Conservation (phyloP, 2,797 vertebrate genomes). For the Hemitrygon akajei region DNA sequence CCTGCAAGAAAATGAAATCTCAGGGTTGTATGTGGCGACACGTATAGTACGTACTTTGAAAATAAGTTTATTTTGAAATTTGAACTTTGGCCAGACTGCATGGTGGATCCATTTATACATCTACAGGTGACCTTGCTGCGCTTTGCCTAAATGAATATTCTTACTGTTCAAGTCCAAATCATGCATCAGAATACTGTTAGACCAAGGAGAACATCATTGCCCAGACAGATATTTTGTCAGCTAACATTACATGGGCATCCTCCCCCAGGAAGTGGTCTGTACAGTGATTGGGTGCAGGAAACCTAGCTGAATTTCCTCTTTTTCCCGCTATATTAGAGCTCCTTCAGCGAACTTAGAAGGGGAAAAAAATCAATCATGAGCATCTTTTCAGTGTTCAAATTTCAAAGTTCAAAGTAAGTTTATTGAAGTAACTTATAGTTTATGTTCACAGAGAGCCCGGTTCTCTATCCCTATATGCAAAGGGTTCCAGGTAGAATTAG, state of each 20-base stretch:
- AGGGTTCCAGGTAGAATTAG: too few species aligned
- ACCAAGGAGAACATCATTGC: neutral
- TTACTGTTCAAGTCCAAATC: neutral
- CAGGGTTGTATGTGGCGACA: too few species aligned
- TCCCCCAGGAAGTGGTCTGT: neutral
- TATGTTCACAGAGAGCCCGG: too few species aligned
- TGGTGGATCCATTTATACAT: neutral
- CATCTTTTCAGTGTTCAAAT: neutral
- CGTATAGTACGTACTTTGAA: too few species aligned
- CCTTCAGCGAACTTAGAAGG: neutral
- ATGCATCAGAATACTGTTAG: neutral
- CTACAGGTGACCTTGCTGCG: neutral
- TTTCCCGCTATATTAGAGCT: neutral
- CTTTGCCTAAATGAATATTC: neutral
- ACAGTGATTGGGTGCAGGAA: neutral
- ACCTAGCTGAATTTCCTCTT: neutral
- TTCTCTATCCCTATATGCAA: too few species aligned
- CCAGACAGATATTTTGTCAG: neutral
- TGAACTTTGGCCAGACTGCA: too few species aligned
- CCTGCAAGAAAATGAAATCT: too few species aligned
- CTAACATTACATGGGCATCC: neutral
- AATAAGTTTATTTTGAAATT: too few species aligned
- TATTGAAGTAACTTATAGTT: too few species aligned
- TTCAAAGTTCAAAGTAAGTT: too few species aligned
- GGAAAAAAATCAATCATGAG: neutral